These are phyloP conservation scores for Limenitis camilla DNA, from an alignment of 2,888 invertebrate genomes.

Conservation along the genomic window DNA sequence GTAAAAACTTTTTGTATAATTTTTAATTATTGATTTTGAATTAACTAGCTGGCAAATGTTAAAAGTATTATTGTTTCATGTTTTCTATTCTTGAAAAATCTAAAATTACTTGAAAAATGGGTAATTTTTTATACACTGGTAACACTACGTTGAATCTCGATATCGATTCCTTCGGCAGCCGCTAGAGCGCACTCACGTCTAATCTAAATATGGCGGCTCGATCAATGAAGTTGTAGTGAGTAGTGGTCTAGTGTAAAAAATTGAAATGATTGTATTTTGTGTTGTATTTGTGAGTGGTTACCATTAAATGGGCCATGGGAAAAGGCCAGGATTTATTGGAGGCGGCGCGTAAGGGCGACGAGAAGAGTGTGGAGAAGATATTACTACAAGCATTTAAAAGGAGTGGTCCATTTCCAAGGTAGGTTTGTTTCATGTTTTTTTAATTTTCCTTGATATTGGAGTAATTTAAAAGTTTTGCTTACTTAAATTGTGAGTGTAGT, in stretches of 20 bases:
- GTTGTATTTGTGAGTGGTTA: constrained; percentile 68
- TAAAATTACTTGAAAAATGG: too few relatives aligned
- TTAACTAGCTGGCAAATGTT: too few relatives aligned
- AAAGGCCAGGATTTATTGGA: constrained; percentile 97
- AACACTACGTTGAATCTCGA: constrained; percentile 23
- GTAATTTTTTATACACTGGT: too few relatives aligned
- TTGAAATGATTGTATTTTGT: constrained; percentile 60
- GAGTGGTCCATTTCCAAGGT: constrained; percentile 95
- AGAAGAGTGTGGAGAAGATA: constrained; percentile 91
- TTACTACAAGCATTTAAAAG: constrained; percentile 90
- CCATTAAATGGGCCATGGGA: constrained; percentile 83
- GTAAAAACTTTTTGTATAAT: too few relatives aligned
- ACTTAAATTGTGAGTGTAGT: neutral
- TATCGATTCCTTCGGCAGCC: constrained; percentile 59
- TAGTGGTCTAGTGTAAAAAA: constrained; percentile 69
- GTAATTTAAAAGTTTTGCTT: constrained; percentile 1
- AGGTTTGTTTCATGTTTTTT: constrained; percentile 62
- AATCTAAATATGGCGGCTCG: constrained; percentile 80
- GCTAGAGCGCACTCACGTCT: constrained; percentile 70
- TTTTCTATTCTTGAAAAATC: too few relatives aligned
- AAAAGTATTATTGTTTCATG: too few relatives aligned
- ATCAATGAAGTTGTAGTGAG: constrained; percentile 83
- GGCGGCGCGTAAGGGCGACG: constrained; percentile 94
- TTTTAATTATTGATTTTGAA: too few relatives aligned
- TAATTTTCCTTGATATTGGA: neutral